Conservation (phyloP, 2,797 vertebrate genomes). For the Alectoris magna region DNA sequence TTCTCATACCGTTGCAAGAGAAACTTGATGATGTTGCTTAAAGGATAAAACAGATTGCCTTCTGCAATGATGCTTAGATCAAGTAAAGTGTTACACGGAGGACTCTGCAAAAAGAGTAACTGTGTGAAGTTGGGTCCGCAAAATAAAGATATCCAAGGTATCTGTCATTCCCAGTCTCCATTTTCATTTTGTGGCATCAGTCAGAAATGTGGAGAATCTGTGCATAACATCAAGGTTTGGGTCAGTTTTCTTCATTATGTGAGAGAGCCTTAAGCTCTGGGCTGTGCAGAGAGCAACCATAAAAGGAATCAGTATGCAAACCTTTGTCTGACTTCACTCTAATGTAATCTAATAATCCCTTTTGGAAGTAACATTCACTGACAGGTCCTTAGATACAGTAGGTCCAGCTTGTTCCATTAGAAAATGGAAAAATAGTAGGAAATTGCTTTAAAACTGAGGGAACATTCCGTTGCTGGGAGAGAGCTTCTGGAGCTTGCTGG, state of each 20-base stretch:
- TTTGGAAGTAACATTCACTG: background rate
- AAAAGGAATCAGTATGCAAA: background rate
- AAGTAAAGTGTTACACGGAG: background rate
- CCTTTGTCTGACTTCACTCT: background rate
- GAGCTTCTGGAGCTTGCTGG: background rate
- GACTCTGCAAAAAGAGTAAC: background rate
- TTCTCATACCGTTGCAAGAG: background rate
- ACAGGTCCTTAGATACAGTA: background rate
- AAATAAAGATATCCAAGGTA: background rate
- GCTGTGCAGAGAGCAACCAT: background rate
- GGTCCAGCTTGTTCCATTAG: background rate
- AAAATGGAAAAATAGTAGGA: background rate
- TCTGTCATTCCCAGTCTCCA: background rate
- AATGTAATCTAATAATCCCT: background rate
- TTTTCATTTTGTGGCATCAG: background rate
- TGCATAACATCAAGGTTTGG: background rate
- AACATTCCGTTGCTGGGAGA: background rate
- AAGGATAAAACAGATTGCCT: background rate
- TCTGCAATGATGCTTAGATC: background rate
- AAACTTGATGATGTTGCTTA: background rate
- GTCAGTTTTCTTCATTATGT: background rate
- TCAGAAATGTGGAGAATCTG: background rate
- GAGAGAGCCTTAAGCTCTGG: background rate
- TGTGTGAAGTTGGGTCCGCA: background rate
- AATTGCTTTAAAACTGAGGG: background rate